These are phyloP conservation scores for Hypolimnas misippus DNA, from an alignment of 2,888 invertebrate genomes.

Conservation along the genomic window DNA sequence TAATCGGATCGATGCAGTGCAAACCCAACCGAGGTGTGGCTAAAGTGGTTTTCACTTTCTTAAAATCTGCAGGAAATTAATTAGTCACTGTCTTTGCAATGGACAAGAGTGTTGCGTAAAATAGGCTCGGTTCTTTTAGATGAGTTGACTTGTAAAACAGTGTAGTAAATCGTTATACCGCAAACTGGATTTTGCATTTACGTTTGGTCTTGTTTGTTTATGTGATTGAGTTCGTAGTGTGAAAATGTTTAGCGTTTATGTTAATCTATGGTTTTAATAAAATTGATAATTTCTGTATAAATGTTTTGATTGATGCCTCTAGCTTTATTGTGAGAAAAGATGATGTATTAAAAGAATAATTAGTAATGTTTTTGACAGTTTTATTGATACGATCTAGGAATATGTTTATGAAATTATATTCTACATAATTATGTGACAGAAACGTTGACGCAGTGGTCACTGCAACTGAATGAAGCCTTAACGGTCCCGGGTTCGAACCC, in stretches of 20 bases:
- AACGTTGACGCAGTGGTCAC: no score
- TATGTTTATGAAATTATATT: no score
- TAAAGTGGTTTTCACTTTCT: conserved; percentile 49
- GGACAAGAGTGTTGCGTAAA: conserved; percentile 44
- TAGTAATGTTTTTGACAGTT: no score
- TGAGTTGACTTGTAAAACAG: conserved; percentile 35
- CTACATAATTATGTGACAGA: no score
- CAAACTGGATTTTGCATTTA: conserved; percentile 20
- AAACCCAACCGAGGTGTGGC: conserved; percentile 34
- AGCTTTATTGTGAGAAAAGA: no score
- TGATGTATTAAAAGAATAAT: no score
- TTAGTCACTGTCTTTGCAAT: conserved; percentile 47
- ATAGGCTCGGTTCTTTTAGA: conserved; percentile 37
- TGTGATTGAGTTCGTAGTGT: background rate
- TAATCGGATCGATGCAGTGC: conserved; percentile 4
- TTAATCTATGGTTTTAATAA: no score
- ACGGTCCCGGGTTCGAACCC: no score
- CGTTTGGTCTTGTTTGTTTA: conserved; percentile 9
- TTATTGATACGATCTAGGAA: no score
- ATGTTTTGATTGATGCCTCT: no score
- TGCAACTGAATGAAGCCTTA: no score
- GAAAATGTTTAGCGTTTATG: background rate
- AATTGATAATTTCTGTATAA: no score
- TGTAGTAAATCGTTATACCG: conserved; percentile 25
- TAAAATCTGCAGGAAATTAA: conserved; percentile 53